Evolutionary conservation across 2,797 vertebrate genomes (phyloP), one percentile per base, ranked within the genome.

Genomic region (Morus bassanus): DNA sequence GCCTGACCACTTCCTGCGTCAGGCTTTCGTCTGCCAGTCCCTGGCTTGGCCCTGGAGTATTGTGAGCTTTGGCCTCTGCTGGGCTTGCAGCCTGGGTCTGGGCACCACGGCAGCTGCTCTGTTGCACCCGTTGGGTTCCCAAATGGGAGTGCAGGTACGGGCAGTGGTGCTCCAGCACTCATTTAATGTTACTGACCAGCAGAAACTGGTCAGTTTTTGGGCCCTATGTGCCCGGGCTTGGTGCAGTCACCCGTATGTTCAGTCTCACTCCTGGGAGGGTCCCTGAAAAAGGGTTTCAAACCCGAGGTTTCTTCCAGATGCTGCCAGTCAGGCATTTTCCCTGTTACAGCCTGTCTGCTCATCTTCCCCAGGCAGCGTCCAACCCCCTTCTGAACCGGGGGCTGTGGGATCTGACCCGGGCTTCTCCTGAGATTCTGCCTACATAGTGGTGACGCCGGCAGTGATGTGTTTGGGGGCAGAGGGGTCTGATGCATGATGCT

Each of bases 11-110:
- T 24, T 51, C 51, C 69, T 22, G 41, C 4, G 0, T 9, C n/a
- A 2, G 56, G 45, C 60, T 50, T 43, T 48, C 6, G 1, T 54
- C 31, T 46, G 65, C 84, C 22, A 0, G 0, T 27, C n/a, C 67
- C 21, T 0, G 9, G 35, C 72, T 50, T 28, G 39, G 48, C 41
- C 72, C 56, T 0, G 0, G 46, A 22, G 7, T 8, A 2, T 6
- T 13, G 46, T 2, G 6, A 63, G 68, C 39, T 37, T 24, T 17
- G 39, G 48, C 73, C 59, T 56, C 28, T 6, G 0, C 35, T 31
- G 79, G 33, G 37, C 51, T 74, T 11, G 45, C 41, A 19, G 46
- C 50, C 59, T 39, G 43, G 7, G 31, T 33, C 50, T 1, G 7
- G 51, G 79, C 31, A 19, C 27, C 8, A 4, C 56, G 60, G 48